Base-by-base conservation (phyloP, 2,888 invertebrate genomes). In the Agriopis leucophaearia region DNA sequence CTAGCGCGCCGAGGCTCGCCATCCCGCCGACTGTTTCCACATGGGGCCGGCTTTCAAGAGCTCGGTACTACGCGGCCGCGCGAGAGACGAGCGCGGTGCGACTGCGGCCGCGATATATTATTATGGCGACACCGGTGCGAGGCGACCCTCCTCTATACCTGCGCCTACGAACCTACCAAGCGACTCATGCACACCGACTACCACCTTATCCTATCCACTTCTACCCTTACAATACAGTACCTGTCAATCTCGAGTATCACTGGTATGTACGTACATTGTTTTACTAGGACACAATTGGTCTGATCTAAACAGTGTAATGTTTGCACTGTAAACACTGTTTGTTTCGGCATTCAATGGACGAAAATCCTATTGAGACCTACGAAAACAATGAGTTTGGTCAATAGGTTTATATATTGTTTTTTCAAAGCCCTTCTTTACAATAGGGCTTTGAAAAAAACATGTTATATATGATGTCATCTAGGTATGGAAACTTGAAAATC, bases 1-100 rank as follows among this genome's bases (percentile, higher is more conserved):
- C 85, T 87, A 88, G 88, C 86, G 87, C 88, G 84, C 88, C 84
- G 84, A 79, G 80, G 84, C 85, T 85, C 85, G 88, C 90, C 92
- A 92, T 92, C 86, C 83, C 86, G 87, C 85, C 89, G 89, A 89
- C 89, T 87, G 88, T 88, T 87, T 87, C 79, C 78, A 85, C 92
- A 91, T 91, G 80, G 85, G 84, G 80, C 83, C 87, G 86, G 85
- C 84, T 66, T 73, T 38, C 69, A 69, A 74, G 73, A 72, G 69
- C 66, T 71, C 75, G 65, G n/a, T 48, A 71, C 80, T 73, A 83
- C 78, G 81, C 88, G 81, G 78, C 80, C 88, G 80, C 80, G 78
- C 81, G 78, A 72, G 70, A 85, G 82, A 80, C 87, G 82, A 77
- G 74, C 60, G 60, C 68, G 60, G 64, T 51, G 70, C 71, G 71